Evolutionary conservation across 2,888 invertebrate species (phyloP).

Genomic region (Polyommatus icarus): DNA sequence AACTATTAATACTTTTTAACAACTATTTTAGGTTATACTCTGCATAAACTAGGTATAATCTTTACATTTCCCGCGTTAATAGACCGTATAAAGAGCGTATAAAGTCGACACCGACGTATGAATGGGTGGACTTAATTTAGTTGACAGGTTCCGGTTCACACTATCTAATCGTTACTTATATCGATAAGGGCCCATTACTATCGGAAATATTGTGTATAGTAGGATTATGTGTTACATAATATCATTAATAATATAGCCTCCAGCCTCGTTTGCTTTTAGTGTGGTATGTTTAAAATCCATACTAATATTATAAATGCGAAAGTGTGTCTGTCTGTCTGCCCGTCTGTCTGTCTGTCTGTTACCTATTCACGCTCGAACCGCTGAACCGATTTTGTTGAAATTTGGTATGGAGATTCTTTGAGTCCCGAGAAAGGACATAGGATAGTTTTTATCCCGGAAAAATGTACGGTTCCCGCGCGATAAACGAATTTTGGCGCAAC

Average conservation of each 20-base stretch:
- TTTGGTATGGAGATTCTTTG: too few relatives aligned
- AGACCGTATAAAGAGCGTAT: constrained; percentile 58
- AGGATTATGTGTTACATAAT: constrained; percentile 18
- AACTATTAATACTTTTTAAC: too few relatives aligned
- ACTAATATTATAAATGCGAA: too few relatives aligned
- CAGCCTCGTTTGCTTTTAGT: not conserved
- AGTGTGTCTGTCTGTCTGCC: too few relatives aligned
- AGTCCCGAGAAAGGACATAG: too few relatives aligned
- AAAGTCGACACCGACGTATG: constrained; percentile 72
- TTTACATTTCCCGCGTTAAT: constrained; percentile 55
- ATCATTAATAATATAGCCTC: constrained; percentile 49
- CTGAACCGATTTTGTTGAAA: too few relatives aligned
- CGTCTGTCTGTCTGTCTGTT: too few relatives aligned
- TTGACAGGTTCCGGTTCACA: constrained; percentile 69
- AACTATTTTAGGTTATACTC: not conserved
- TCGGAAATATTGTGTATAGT: constrained; percentile 53
- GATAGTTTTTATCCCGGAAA: too few relatives aligned
- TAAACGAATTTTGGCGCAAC: too few relatives aligned
- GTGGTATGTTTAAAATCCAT: not conserved
- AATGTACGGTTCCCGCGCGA: too few relatives aligned
- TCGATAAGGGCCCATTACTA: constrained; percentile 41
- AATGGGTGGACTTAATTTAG: constrained; percentile 78
- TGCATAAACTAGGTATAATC: not conserved
- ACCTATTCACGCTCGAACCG: too few relatives aligned
- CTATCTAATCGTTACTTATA: constrained; percentile 68